Evolutionary conservation across 2,888 invertebrate genomes (phyloP).

Genomic region (Lepidonotus clava): DNA sequence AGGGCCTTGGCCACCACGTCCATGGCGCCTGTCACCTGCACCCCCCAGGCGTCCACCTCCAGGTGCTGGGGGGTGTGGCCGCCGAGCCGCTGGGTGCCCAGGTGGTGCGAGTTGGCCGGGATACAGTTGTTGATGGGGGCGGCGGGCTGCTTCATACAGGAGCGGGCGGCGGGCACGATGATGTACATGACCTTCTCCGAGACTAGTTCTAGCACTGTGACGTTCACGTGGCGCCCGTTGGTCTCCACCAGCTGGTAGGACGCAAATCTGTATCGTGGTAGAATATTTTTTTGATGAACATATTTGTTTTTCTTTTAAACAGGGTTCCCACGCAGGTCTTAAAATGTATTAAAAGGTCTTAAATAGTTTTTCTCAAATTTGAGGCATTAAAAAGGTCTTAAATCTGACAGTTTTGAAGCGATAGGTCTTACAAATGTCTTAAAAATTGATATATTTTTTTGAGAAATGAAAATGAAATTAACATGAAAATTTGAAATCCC

Average conservation of each 20-base stretch:
- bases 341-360: too few species aligned
- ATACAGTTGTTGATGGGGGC: slow-evolving; percentile 25
- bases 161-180: not conserved
- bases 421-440: too few species aligned
- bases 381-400: too few species aligned
- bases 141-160: not conserved
- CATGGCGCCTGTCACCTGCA: not conserved
- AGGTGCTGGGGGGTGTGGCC: not conserved
- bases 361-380: too few species aligned
- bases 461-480: too few species aligned
- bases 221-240: not conserved
- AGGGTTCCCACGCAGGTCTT: too few species aligned
- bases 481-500: too few species aligned
- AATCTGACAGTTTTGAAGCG: too few species aligned
- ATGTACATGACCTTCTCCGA: not conserved
- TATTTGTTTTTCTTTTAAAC: too few species aligned
- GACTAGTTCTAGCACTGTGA: not conserved
- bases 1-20: not conserved
- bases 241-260: not conserved
- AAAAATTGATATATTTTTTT: too few species aligned
- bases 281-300: too few species aligned
- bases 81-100: not conserved
- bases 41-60: not conserved
- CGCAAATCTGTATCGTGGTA: slow-evolving; percentile 11
- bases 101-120: not conserved